A percentile compares a stretch with the other conserved stretches of the same genome.
Conservation (phyloP, 2,113 vertebrate genomes). For the Zosterops borbonicus region DNA sequence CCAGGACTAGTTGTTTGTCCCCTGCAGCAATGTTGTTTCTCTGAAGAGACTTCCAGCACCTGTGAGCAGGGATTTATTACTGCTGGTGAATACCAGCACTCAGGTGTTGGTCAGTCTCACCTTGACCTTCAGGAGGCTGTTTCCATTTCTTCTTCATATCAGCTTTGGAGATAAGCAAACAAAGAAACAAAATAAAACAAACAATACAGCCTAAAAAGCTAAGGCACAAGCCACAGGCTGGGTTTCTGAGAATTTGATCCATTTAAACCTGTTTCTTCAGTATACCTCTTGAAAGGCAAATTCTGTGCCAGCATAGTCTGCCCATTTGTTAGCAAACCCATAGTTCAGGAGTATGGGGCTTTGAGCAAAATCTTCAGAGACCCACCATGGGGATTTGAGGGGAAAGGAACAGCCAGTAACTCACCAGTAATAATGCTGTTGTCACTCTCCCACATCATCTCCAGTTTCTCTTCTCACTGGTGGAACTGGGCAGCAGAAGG, state of each 20-base stretch:
- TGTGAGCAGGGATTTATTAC: not conserved
- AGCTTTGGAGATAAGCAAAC: not conserved
- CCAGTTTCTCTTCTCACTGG: constrained; percentile 8
- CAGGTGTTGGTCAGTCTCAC: not conserved
- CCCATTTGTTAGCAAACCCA: not conserved
- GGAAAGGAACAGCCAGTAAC: not conserved
- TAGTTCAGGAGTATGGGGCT: not conserved
- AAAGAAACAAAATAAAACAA: not conserved
- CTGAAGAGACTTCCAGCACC: not conserved
- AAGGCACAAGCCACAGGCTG: not conserved
- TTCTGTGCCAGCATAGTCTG: not conserved
- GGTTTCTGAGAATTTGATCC: not conserved
- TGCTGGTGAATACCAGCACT: not conserved
- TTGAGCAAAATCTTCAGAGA: not conserved
- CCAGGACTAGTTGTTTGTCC: not conserved
- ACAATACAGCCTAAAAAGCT: not conserved
- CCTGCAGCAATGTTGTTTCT: not conserved
- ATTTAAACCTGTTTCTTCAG: not conserved
- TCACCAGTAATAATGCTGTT: not conserved
- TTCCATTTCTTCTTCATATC: not conserved
- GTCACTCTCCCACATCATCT: not conserved
- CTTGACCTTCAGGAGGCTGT: not conserved
- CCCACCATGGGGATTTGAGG: not conserved
- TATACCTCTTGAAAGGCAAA: not conserved
- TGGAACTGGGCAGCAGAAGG: not conserved